A percentile compares a stretch with the other conserved stretches of the same genome.
Evolutionary conservation across 2,113 vertebrate genomes (phyloP).

Genomic region (Riparia riparia): DNA sequence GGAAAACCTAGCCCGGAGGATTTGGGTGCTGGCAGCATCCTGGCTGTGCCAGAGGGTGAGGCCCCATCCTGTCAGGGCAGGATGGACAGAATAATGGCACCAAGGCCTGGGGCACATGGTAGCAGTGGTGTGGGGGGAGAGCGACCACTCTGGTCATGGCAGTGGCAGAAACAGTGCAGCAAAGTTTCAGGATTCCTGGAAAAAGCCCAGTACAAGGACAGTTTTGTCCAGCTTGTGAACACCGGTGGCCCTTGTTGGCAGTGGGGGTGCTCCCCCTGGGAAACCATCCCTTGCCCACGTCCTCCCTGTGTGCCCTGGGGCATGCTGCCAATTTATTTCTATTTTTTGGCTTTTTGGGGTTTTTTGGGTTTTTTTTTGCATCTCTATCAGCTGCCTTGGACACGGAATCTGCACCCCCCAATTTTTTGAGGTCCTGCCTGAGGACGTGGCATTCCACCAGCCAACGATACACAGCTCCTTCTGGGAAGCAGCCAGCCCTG

Average conservation of each 20-base stretch:
- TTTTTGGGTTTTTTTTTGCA: accelerated
- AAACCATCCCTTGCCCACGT: not conserved
- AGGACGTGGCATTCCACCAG: not conserved
- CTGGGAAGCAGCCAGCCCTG: not conserved
- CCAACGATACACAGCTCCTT: accelerated
- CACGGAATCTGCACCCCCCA: not conserved
- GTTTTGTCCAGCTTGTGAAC: not conserved
- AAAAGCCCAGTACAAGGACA: not conserved
- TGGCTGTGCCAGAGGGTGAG: not conserved
- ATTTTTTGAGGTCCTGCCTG: not conserved
- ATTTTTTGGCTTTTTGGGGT: not conserved
- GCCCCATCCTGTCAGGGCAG: accelerated
- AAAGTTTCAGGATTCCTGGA: conserved; percentile 26
- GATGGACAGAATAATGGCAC: not conserved
- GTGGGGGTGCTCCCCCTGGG: not conserved
- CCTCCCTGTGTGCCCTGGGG: not conserved
- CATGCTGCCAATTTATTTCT: accelerated
- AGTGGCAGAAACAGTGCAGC: not conserved
- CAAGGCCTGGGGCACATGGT: not conserved
- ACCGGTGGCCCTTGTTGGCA: accelerated
- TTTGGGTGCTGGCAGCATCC: not conserved
- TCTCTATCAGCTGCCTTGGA: not conserved
- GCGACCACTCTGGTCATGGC: accelerated
- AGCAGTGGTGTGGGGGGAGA: not conserved
- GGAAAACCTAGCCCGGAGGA: not conserved